Conservation (phyloP, 2,113 vertebrate genomes). For the Colaptes auratus region DNA sequence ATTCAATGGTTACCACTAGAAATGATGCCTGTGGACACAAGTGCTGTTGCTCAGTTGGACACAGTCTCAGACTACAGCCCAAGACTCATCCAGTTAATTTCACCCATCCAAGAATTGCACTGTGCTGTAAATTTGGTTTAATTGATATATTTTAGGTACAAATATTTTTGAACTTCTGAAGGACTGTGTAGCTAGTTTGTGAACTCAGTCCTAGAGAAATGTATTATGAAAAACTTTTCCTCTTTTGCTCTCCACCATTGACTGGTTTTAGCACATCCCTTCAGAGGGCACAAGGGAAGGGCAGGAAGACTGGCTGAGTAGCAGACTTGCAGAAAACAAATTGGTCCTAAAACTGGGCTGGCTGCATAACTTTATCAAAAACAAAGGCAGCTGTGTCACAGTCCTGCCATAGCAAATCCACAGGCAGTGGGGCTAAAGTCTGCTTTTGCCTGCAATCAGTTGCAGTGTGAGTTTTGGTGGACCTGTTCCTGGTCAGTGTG, state of each 20-base stretch:
- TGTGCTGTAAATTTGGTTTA: not conserved
- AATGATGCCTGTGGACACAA: not conserved
- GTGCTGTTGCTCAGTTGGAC: not conserved
- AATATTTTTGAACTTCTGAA: not conserved
- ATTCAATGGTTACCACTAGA: not conserved
- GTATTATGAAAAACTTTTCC: not conserved
- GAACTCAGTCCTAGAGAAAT: not conserved
- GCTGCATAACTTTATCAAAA: not conserved
- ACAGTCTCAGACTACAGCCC: not conserved
- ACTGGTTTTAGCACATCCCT: not conserved
- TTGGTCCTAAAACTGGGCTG: not conserved
- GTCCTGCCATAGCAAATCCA: not conserved
- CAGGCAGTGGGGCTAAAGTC: not conserved
- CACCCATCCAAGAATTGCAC: not conserved
- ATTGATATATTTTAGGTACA: not conserved
- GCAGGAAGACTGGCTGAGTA: not conserved
- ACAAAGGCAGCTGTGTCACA: not conserved
- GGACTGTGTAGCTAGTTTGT: not conserved
- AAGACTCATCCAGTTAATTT: not conserved
- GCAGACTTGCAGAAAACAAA: not conserved
- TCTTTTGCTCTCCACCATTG: not conserved
- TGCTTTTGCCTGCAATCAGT: not conserved
- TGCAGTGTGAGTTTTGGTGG: not conserved
- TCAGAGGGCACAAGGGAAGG: not conserved
- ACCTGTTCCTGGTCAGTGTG: not conserved